Evolutionary conservation across 2,113 vertebrate species (phyloP).

Genomic region (Myotis davidii): DNA sequence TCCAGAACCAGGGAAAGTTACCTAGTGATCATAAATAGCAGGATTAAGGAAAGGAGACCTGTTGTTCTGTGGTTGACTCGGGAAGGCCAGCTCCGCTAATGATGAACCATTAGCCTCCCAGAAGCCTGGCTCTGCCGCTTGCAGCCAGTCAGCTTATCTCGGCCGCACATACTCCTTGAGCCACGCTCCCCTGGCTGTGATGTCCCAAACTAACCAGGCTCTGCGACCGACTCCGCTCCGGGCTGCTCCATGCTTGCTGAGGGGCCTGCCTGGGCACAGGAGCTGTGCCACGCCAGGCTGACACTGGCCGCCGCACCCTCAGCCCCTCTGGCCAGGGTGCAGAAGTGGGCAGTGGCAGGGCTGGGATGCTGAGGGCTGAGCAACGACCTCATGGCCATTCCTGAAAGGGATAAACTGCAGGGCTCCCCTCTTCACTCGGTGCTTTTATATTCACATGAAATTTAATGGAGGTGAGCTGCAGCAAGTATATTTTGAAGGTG

Average conservation of each 20-base stretch:
- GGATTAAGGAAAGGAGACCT: slow-evolving; percentile 16
- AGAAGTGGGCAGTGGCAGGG: background rate
- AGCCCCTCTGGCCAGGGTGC: background rate
- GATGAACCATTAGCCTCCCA: background rate
- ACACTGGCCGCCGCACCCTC: background rate
- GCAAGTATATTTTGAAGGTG: background rate
- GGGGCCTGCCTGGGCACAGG: background rate
- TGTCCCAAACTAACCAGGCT: background rate
- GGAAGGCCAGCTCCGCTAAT: background rate
- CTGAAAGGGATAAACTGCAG: background rate
- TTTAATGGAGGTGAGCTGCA: background rate
- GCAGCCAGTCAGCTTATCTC: background rate
- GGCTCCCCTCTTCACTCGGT: background rate
- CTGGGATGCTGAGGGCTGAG: no score
- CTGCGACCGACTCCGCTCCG: background rate
- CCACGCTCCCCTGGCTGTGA: background rate
- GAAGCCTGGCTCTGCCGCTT: background rate
- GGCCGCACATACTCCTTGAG: background rate
- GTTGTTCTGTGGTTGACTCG: background rate
- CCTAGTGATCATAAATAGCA: background rate
- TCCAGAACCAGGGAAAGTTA: slow-evolving; percentile 35
- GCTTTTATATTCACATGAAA: background rate
- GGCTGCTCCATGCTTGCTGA: background rate
- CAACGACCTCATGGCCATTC: background rate
- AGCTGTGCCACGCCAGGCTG: no score